A percentile compares a stretch with the other conserved stretches of the same genome.
phyloP scores from a whole-genome alignment of 2,888 invertebrate species.

The Drosophila mimica region DNA sequence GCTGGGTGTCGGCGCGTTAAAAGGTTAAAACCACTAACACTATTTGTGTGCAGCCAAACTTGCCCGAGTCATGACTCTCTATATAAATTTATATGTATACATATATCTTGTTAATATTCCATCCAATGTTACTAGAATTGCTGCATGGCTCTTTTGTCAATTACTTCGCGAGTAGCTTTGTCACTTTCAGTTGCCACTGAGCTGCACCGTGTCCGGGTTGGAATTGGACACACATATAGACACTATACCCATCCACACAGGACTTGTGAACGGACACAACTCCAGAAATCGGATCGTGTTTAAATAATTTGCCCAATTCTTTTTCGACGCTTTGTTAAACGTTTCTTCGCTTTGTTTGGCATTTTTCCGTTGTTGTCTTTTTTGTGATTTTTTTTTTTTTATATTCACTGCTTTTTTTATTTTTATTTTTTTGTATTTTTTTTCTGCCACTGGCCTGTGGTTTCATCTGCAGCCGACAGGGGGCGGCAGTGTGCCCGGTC shows the following conservation, averaged over 20 bases:
- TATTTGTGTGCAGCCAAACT: not conserved
- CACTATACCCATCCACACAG: not conserved
- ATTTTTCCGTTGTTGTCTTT: slow-evolving; percentile 33
- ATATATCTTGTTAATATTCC: not conserved
- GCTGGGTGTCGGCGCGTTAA: not conserved
- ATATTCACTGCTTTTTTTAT: slow-evolving; percentile 1
- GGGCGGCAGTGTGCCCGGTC: slow-evolving; percentile 52
- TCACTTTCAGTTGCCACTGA: slow-evolving; percentile 20
- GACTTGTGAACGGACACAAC: slow-evolving; percentile 12
- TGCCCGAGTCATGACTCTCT: not conserved
- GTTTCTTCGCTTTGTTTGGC: slow-evolving; percentile 49
- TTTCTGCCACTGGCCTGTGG: slow-evolving; percentile 60
- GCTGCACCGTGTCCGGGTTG: not conserved
- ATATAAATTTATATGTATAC: too few relatives aligned
- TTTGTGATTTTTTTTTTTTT: slow-evolving; percentile 3
- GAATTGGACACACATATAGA: not conserved
- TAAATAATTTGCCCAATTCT: slow-evolving; percentile 66
- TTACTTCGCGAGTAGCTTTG: slow-evolving; percentile 6
- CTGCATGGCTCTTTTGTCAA: not conserved
- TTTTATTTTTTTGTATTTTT: not conserved
- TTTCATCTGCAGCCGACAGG: slow-evolving; percentile 75
- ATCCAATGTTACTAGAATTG: not conserved
- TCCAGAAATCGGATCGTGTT: slow-evolving; percentile 64
- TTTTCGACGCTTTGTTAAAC: slow-evolving; percentile 49
- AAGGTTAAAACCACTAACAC: not conserved